Evolutionary conservation across 2,888 invertebrate genomes (phyloP), one percentile per base, ranked within the genome.

Genomic region (Lepidonotus clava): DNA sequence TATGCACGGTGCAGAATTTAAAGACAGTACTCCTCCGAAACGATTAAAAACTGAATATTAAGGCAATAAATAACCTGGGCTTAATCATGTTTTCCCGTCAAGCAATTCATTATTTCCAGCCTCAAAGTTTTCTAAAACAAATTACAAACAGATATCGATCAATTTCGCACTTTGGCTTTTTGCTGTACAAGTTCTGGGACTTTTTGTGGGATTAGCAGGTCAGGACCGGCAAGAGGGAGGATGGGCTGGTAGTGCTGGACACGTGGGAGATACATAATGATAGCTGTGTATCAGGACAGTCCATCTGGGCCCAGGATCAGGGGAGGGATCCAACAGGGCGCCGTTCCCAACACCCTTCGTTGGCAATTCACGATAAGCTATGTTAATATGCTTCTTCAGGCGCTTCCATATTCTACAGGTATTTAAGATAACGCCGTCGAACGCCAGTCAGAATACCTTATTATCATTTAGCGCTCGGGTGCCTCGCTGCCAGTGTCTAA

Each of bases 101-200:
- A 36, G 71, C 71, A 38, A 71, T 71, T 24, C n/a, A 18, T 71
- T 71, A 71, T 18, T 34, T 38, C 71, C 18, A 34, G 34, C 8
- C 66, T 34, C 18, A 71, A 71, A 24, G 18, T 71, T 11, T 34
- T 34, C 24, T n/a, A 56, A 71, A 71, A 34, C 71, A 71, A 71
- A 71, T n/a, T 71, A 71, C 71, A 71, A 71, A 71, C 36, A 71
- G 38, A 34, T 71, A 71, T 71, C n/a, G 71, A 71, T 71, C 71
- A 71, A 18, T n/a, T 34, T 71, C 36, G 18, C 71, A 71, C 71
- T n/a, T n/a, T n/a, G n/a, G n/a, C 36, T 71, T 71, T 34, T 71
- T 71, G 14, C 18, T 36, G n/a, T n/a, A n/a, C n/a, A n/a, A n/a
- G n/a, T n/a, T n/a, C n/a, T n/a, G n/a, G n/a, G n/a, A n/a, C n/a